Conservation (phyloP, 2,888 invertebrate species). For the Neocrepidodera transversa region DNA sequence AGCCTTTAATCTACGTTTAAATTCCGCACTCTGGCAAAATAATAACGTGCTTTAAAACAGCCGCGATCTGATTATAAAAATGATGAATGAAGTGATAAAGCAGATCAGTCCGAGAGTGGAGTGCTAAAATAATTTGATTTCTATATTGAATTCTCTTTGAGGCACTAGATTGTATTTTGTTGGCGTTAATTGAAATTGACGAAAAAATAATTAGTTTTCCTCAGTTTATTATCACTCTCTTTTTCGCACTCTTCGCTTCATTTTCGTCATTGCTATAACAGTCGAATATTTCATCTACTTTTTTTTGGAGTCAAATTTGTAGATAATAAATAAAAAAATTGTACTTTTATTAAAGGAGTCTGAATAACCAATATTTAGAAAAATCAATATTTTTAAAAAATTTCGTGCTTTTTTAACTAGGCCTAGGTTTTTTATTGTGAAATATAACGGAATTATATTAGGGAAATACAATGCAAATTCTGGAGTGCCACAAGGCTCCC, state of each 20-base stretch:
- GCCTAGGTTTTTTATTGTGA: too few relatives aligned
- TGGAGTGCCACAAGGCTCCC: too few relatives aligned
- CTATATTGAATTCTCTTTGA: conserved; percentile 59
- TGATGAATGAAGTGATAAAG: conserved; percentile 53
- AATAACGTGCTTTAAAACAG: conserved; percentile 14
- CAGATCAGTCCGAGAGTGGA: conserved; percentile 51
- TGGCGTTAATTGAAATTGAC: conserved; percentile 60
- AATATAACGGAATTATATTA: too few relatives aligned
- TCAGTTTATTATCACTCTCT: conserved; percentile 32
- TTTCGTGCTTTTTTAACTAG: too few relatives aligned
- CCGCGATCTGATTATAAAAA: conserved; percentile 50
- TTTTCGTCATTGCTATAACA: background rate
- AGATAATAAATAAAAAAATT: too few relatives aligned
- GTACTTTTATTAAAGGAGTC: too few relatives aligned
- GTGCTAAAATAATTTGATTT: conserved; percentile 58
- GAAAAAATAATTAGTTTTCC: conserved; percentile 60
- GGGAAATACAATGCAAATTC: too few relatives aligned
- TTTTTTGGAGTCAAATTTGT: too few relatives aligned
- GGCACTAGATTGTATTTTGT: conserved; percentile 53
- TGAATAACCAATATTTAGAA: too few relatives aligned
- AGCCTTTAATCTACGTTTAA: conserved; percentile 5
- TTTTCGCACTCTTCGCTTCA: conserved; percentile 1
- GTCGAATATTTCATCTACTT: too few relatives aligned
- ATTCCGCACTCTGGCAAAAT: conserved; percentile 2
- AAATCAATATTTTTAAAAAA: too few relatives aligned